These are phyloP conservation scores for Caenorhabditis wallacei DNA, from an alignment of 2,888 invertebrate genomes.

Conservation along the genomic window DNA sequence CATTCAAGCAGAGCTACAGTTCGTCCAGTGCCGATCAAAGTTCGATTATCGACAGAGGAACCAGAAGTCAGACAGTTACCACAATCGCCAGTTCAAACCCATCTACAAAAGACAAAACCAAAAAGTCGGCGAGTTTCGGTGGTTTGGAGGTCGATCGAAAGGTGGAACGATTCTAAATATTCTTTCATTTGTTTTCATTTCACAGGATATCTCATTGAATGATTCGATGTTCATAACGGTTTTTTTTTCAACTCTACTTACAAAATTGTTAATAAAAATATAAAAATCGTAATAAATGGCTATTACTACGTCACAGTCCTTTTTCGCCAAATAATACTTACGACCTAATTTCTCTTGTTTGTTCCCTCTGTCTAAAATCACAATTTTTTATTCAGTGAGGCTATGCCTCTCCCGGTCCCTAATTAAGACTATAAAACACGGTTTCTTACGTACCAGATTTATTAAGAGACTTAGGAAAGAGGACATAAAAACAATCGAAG, in stretches of 20 bases:
- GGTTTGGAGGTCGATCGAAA: conserved; percentile 44
- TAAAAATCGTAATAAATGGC: neutral
- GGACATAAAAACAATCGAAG: too few relatives aligned
- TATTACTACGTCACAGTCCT: too few relatives aligned
- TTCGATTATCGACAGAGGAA: conserved; percentile 62
- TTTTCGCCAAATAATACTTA: neutral
- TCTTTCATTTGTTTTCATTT: conserved; percentile 5
- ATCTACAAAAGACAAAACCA: conserved; percentile 46
- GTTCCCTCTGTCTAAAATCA: too few relatives aligned
- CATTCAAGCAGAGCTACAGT: conserved; percentile 61
- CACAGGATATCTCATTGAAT: conserved; percentile 9
- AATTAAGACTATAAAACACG: too few relatives aligned
- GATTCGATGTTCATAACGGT: conserved; percentile 22
- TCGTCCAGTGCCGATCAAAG: conserved; percentile 48
- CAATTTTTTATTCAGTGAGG: too few relatives aligned
- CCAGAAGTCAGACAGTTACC: conserved; percentile 68
- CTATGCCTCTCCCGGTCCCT: too few relatives aligned
- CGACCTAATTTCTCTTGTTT: neutral
- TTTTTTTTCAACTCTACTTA: neutral
- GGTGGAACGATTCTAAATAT: conserved; percentile 55
- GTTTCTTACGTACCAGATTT: too few relatives aligned
- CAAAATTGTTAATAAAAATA: neutral
- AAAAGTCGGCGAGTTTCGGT: conserved; percentile 54
- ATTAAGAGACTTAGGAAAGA: too few relatives aligned
- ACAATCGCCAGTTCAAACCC: conserved; percentile 64